Evolutionary conservation across 2,888 invertebrate genomes (phyloP), one percentile per base, ranked within the genome.

Genomic region (Ametastegia equiseti): DNA sequence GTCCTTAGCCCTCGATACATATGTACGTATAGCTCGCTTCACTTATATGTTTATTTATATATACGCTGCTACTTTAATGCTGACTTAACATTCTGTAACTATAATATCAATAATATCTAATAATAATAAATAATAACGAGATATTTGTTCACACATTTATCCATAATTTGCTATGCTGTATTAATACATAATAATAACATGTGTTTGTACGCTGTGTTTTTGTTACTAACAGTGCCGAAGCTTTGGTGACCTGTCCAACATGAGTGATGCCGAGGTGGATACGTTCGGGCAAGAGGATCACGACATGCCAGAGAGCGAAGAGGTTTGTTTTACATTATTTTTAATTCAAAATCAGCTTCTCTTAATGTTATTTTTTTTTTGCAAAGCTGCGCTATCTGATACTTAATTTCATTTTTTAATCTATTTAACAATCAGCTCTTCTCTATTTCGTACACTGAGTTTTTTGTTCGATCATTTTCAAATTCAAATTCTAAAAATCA

Each of bases 241-340:
- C 92, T 94, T 94, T 90, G 94, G 94, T 88, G 94, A 94, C 91
- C 92, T 94, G 88, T 93, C 93, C 87, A 93, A 93, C 91, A 92
- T 93, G 86, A 92, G 90, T 81, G 93, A 93, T 83, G 92, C 91
- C 83, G 92, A 91, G 85, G 88, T 89, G 84, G 85, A 85, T 84
- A 82, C 87, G 82, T 88, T 89, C 54, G 88, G 87, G 82, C 88
- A 88, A 85, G 87, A 89, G 85, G 88, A 88, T 83, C 87, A 87
- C 83, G 54, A 75, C 42, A 81, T 73, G 84, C 85, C 81, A 81
- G 83, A 80, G 82, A 84, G 89, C 89, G 89, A 90, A 89, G 89
- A 83, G 77, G 69, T 81, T 67, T 82, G 47, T 54, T 78, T 79
- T 13, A 36, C 0, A 65, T 42, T 15, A 47, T 1, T n/a, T 65